Conservation (phyloP, 2,113 vertebrate species). For the Leptosomus discolor region DNA sequence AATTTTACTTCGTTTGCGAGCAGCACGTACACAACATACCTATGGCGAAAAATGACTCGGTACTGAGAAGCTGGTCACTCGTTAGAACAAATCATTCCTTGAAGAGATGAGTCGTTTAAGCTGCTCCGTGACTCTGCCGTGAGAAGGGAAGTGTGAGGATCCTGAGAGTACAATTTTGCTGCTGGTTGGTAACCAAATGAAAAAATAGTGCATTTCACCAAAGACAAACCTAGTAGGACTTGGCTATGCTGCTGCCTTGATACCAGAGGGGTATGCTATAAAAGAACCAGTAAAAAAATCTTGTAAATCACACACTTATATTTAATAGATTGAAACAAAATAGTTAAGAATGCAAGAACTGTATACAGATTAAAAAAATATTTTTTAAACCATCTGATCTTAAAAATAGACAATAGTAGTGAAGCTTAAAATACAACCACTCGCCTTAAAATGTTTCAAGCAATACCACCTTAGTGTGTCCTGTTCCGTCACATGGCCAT, state of each 20-base stretch:
- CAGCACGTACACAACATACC: not conserved
- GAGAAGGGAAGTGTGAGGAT: not conserved
- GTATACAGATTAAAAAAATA: constrained; percentile 66
- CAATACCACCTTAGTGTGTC: not conserved
- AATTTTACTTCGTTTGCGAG: not conserved
- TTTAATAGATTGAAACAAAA: constrained; percentile 63
- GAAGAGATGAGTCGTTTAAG: not conserved
- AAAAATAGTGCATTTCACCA: not conserved
- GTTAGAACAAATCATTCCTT: not conserved
- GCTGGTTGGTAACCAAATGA: not conserved
- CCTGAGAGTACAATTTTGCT: not conserved
- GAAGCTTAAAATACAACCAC: constrained; percentile 51
- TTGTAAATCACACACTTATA: constrained; percentile 44
- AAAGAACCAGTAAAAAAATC: constrained; percentile 11
- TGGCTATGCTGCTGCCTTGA: not conserved
- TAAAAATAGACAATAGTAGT: constrained; percentile 69
- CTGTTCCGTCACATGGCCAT: not conserved
- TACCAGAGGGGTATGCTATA: not conserved
- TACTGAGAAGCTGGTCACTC: not conserved
- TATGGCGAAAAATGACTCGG: not conserved
- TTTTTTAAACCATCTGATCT: constrained; percentile 65
- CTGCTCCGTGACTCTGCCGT: not conserved
- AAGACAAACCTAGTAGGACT: not conserved
- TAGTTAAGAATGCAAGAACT: constrained; percentile 55
- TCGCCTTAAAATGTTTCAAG: not conserved